Evolutionary conservation across 2,888 invertebrate species (phyloP).

Genomic region (Cantharis lateralis): DNA sequence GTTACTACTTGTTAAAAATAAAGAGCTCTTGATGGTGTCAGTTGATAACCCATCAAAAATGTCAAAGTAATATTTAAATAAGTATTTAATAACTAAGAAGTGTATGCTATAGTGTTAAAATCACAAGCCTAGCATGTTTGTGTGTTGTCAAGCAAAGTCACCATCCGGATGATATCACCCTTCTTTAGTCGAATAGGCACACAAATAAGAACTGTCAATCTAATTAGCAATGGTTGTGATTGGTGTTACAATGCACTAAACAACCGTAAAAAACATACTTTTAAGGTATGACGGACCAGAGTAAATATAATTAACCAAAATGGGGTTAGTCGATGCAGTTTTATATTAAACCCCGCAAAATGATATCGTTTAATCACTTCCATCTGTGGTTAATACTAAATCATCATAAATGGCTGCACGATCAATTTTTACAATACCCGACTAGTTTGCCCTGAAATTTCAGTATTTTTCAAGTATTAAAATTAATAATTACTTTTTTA

Average conservation of each 20-base stretch:
- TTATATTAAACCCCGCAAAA: background rate
- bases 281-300: background rate
- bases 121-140: constrained; percentile 12
- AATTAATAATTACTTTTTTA: too few species aligned
- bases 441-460: too few species aligned
- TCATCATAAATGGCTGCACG: background rate
- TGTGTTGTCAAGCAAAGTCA: constrained; percentile 11
- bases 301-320: constrained; percentile 6
- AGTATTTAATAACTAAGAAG: constrained; percentile 11
- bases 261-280: constrained; percentile 7
- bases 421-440: background rate
- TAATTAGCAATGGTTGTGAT: constrained; percentile 16
- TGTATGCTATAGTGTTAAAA: constrained; percentile 6
- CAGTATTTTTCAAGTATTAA: too few species aligned
- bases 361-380: constrained; percentile 7
- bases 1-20: constrained; percentile 3
- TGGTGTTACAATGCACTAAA: constrained; percentile 7
- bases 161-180: constrained; percentile 15
- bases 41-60: constrained; percentile 17
- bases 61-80: constrained; percentile 13
- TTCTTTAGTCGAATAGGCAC: constrained; percentile 12
- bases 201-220: constrained; percentile 14
- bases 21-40: constrained; percentile 4
- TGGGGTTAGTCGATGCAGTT: background rate
- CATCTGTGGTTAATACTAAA: constrained; percentile 6